Base-by-base conservation (phyloP, 2,888 invertebrate species). In the Hirtodrosophila confusa region DNA sequence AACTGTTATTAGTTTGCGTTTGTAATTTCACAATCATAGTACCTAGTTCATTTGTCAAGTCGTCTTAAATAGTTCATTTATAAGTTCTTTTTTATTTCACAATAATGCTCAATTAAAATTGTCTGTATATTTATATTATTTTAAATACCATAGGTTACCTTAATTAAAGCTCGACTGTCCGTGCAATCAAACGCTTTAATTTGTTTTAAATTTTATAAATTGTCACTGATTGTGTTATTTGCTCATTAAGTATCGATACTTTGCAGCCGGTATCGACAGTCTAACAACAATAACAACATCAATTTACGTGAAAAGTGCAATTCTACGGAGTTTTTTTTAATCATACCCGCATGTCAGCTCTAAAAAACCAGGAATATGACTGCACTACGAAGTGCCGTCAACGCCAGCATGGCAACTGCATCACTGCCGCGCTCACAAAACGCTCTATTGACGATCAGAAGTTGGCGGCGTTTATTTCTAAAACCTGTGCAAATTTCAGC, bases 391-490 rank as follows among this genome's bases (percentile, higher is more conserved):
- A 93, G 71, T 94, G 94, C 40, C 90, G 92, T 29, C 90, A 90
- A 50, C 94, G 94, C 77, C 88, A 91, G 29, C 90, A 91, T 67
- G 91, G 92, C 29, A 85, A 90, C 49, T 50, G 51, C 53, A 92
- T 95, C n/a, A 94, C 93, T 0, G 93, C 94, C 69, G 94, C 94
- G 6, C 92, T 95, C 47, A 94, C 95, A 0, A 95, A 95, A 89
- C 92, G 94, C 71, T 93, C 93, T 9, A 91, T 94, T 33, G 92
- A 92, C 1, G 94, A 95, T 90, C 91, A 92, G 35, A 93, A 93
- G 33, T 89, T 95, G 47, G 93, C 93, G 3, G 93, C 93, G 41
- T 94, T 92, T 69, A 92, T 94, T 63, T 93, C 92, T 47, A 93
- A 93, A 49, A 93, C 93, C 10, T 95, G 95, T 76, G 91, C 93